A percentile compares a stretch with the other conserved stretches of the same genome.
Evolutionary conservation across 2,888 invertebrate genomes (phyloP).

Genomic region (Orthosia gothica): DNA sequence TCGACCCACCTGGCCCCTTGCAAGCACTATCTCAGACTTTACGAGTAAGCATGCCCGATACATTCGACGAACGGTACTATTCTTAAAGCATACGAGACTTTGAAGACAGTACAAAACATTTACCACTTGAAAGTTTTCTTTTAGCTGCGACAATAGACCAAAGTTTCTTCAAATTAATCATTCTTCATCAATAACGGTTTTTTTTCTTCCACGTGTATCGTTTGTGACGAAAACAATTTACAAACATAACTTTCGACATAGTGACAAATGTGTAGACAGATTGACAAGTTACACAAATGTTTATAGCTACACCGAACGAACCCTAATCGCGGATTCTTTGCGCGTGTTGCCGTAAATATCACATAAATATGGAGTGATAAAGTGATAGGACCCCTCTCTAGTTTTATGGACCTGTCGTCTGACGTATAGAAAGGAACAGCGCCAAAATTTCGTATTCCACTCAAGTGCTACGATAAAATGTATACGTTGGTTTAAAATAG

Average conservation of each 20-base stretch:
- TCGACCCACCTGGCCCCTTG: slow-evolving; percentile 16
- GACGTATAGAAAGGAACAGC: slow-evolving; percentile 52
- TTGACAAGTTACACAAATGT: slow-evolving; percentile 54
- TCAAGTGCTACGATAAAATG: slow-evolving; percentile 58
- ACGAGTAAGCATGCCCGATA: slow-evolving; percentile 61
- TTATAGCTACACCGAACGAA: slow-evolving; percentile 39
- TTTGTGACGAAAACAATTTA: slow-evolving; percentile 14
- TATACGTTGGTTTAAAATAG: slow-evolving; percentile 53
- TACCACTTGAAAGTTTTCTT: not conserved
- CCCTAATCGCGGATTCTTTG: slow-evolving; percentile 61
- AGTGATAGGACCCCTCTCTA: slow-evolving; percentile 55
- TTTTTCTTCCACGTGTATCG: slow-evolving; percentile 5
- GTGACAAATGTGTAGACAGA: slow-evolving; percentile 46
- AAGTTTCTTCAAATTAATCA: not conserved
- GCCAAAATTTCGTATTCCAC: slow-evolving; percentile 66
- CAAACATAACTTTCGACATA: slow-evolving; percentile 16
- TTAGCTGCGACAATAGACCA: not conserved
- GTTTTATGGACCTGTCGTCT: slow-evolving; percentile 54
- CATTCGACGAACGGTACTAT: slow-evolving; percentile 35
- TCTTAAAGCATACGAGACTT: slow-evolving; percentile 34
- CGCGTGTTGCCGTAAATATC: slow-evolving; percentile 55
- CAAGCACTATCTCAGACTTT: slow-evolving; percentile 67
- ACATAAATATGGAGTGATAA: slow-evolving; percentile 65
- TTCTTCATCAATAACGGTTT: slow-evolving; percentile 21
- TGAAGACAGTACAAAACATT: not conserved